Evolutionary conservation across 2,888 invertebrate species (phyloP).

Genomic region (Rugalucina vietnamica): DNA sequence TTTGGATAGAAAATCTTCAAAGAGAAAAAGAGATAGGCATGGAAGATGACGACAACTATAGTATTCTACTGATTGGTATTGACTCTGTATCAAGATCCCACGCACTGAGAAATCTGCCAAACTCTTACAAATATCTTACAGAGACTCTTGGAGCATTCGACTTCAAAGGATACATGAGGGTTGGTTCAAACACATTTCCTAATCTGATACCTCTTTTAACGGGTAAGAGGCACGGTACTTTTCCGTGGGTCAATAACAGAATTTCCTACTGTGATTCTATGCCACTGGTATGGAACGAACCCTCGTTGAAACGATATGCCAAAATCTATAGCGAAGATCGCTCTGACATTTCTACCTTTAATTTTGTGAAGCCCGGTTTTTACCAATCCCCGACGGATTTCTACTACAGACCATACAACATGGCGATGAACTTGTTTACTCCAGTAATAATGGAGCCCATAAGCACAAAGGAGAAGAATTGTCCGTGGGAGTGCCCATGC

Average conservation of each 20-base stretch:
- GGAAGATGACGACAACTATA: constrained; percentile 41
- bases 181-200: constrained; percentile 62
- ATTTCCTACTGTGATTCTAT: constrained; percentile 80
- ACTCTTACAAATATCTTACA: constrained; percentile 55
- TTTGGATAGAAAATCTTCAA: constrained; percentile 20
- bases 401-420: constrained; percentile 90
- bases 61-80: constrained; percentile 45
- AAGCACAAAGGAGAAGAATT: constrained; percentile 30
- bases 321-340: constrained; percentile 94
- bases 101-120: constrained; percentile 54
- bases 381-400: constrained; percentile 91
- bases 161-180: constrained; percentile 64
- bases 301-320: constrained; percentile 88
- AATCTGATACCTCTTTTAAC: constrained; percentile 60
- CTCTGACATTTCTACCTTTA: constrained; percentile 91
- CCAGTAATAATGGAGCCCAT: constrained; percentile 56
- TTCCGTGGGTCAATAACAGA: constrained; percentile 29
- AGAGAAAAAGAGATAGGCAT: constrained; percentile 20
- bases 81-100: constrained; percentile 51
- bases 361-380: constrained; percentile 90
- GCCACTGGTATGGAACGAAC: constrained; percentile 93
- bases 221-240: constrained; percentile 34
- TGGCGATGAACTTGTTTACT: constrained; percentile 84
- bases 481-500: constrained; percentile 84
- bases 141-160: constrained; percentile 49